These are phyloP conservation scores for Gymnodraco acuticeps DNA, from an alignment of 2,797 vertebrate genomes.

Conservation along the genomic window DNA sequence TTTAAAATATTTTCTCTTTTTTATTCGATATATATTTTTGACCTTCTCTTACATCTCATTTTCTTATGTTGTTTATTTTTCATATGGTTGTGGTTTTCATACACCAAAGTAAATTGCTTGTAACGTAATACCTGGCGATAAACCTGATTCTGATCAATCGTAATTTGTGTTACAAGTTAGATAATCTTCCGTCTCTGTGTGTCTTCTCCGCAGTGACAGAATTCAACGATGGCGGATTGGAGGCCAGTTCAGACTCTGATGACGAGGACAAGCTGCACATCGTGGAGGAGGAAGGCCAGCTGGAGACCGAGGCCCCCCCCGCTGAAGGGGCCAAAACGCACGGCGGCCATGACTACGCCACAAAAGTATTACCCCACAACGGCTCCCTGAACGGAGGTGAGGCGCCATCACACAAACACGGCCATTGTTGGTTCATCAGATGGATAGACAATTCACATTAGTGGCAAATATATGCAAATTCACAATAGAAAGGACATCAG, in stretches of 20 bases:
- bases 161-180: neutral
- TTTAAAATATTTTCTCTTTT: too few species aligned
- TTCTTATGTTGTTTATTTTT: too few species aligned
- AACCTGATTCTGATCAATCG: neutral
- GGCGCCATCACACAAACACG: neutral
- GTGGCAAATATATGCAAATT: too few species aligned
- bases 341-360: conserved; percentile 55
- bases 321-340: conserved; percentile 80
- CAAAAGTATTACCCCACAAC: conserved; percentile 87
- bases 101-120: too few species aligned
- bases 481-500: too few species aligned
- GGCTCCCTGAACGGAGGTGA: conserved; percentile 90
- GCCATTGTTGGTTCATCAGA: neutral
- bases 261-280: conserved; percentile 99
- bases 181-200: conserved; percentile 7
- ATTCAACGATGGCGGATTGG: conserved; percentile 92
- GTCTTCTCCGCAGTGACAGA: conserved; percentile 87
- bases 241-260: conserved; percentile 96
- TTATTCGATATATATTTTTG: too few species aligned
- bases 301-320: conserved; percentile 83
- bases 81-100: too few species aligned
- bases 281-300: conserved; percentile 96
- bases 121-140: too few species aligned
- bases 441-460: too few species aligned
- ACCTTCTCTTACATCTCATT: too few species aligned